A percentile compares a stretch with the other conserved stretches of the same genome.
phyloP scores from a whole-genome alignment of 2,797 vertebrate species.

The Manis javanica region DNA sequence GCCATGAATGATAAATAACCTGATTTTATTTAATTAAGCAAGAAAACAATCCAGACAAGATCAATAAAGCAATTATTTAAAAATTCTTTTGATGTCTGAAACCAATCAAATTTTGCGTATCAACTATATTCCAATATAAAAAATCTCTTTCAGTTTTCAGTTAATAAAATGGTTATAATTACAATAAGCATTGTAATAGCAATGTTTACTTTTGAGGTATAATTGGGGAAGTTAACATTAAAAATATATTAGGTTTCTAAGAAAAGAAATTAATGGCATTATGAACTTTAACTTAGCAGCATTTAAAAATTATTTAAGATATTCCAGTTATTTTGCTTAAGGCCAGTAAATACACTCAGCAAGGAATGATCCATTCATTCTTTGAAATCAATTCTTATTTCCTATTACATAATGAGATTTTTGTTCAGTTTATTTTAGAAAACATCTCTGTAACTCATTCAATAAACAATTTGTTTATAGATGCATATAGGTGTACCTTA shows the following conservation, averaged over 20 bases:
- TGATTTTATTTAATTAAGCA: slow-evolving; percentile 40
- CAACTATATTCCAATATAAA: neutral
- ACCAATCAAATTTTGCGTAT: no score
- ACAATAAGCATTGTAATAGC: neutral
- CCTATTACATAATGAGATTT: neutral
- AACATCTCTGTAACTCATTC: neutral
- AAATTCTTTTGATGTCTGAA: neutral
- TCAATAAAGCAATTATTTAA: slow-evolving; percentile 43
- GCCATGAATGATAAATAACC: neutral
- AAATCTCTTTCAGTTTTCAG: neutral
- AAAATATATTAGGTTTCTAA: slow-evolving; percentile 24
- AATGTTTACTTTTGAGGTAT: slow-evolving; percentile 27
- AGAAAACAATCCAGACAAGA: neutral
- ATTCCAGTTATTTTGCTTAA: slow-evolving; percentile 27
- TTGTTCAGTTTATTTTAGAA: slow-evolving; percentile 59
- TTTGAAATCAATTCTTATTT: neutral
- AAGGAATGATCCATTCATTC: neutral
- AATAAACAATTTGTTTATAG: neutral
- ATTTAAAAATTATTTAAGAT: slow-evolving; percentile 27
- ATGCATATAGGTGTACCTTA: neutral
- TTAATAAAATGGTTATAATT: slow-evolving; percentile 13
- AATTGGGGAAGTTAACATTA: neutral
- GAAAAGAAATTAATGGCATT: neutral
- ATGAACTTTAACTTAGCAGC: neutral
- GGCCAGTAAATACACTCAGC: neutral